Percentiles rank a stretch among this genome's conserved stretches.
Conservation (phyloP, 2,888 invertebrate genomes). For the Cheilosia scutellata region DNA sequence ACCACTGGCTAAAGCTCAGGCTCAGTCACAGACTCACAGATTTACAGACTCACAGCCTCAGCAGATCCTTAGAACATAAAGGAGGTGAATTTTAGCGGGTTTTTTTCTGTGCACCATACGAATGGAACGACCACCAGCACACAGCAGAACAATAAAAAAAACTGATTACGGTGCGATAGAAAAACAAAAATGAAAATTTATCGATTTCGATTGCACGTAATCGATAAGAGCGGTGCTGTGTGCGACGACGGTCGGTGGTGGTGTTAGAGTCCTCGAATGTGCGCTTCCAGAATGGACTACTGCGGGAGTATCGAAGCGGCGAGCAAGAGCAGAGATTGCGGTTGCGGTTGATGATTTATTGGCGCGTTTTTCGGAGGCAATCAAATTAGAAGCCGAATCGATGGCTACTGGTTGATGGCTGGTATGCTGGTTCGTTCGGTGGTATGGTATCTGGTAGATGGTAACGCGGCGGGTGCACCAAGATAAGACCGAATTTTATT, state of each 20-base stretch:
- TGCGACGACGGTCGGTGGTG: constrained; percentile 17
- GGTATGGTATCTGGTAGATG: background rate
- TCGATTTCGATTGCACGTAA: constrained; percentile 76
- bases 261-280: constrained; percentile 35
- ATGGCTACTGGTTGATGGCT: constrained; percentile 74
- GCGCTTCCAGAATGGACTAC: constrained; percentile 55
- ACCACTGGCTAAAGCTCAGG: constrained; percentile 3
- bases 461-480: constrained; percentile 58
- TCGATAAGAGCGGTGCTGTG: constrained; percentile 70
- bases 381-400: constrained; percentile 75
- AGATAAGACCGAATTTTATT: constrained; percentile 60
- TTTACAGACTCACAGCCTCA: background rate
- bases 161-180: constrained; percentile 65
- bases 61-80: constrained; percentile 48
- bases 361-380: constrained; percentile 73
- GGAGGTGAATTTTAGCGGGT: constrained; percentile 22
- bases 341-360: constrained; percentile 74
- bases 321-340: constrained; percentile 59
- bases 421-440: constrained; percentile 37
- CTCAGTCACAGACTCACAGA: background rate
- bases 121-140: background rate
- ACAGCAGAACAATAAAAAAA: constrained; percentile 17
- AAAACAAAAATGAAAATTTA: constrained; percentile 71
- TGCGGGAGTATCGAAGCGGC: constrained; percentile 8
- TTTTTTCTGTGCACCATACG: constrained; percentile 11